Base-by-base conservation (phyloP, 2,888 invertebrate species). In the Byasa hedistus region DNA sequence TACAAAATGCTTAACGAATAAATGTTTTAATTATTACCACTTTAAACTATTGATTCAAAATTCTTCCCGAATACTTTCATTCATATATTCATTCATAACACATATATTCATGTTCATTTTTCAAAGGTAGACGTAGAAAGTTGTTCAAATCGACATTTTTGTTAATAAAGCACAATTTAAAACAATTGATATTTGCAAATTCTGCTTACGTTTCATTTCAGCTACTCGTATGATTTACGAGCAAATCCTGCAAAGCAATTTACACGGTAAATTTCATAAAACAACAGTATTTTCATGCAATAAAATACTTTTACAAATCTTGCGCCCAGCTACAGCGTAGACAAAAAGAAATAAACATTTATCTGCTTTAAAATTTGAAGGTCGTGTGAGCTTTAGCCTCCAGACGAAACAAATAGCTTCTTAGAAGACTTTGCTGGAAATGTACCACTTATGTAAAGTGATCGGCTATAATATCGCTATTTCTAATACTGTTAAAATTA, bases 201-300 rank as follows among this genome's bases (percentile, higher is more conserved):
- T 62, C 54, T 62, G 56, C 62, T 56, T 56, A 62, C 55, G 55
- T 62, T 55, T 62, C 44, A 62, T 62, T 62, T 62, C 62, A 44
- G 56, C 62, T 62, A 24, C 62, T 54, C 52, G 3, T 22, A 54
- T 54, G 44, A 62, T 62, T 62, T 62, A 62, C 56, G 62, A 62
- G 24, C 62, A 54, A 62, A 62, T 62, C n/a, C 52, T 54, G 27
- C 44, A 44, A 39, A 56, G 62, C 39, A 62, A 56, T 62, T 56
- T 62, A 15, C 44, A 44, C 52, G 52, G 7, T 22, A 54, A 54
- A 54, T 61, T 61, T 61, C 8, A 21, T 54, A 54, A 54, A 54
- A 54, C 10, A 21, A 19, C 22, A 54, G 12, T 54, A 15, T 54
- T 22, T 54, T 54, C 23, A n/a, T 52, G 8, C 22, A 22, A 12